Evolutionary conservation across 2,888 invertebrate genomes (phyloP), one percentile per base, ranked within the genome.

Genomic region (Leptopilina syphax): DNA sequence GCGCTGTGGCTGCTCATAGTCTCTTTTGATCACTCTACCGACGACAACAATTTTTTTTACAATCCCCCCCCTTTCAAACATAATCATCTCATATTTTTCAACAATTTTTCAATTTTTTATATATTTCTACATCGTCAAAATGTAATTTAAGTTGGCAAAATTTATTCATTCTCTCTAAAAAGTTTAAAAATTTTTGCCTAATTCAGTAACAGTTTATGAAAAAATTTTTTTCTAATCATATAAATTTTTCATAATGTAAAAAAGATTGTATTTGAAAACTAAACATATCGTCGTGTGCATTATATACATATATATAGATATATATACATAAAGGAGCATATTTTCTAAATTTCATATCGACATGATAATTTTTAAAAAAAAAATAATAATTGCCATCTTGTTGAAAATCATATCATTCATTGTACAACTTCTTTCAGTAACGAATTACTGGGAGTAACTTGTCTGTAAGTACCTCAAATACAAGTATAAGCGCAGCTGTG

Each of bases 1-100:
- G 86, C 95, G 96, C 89, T 98, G 98, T 92, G 98, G 97, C 77
- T 98, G 98, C 92, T 96, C 97, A 93, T 98, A 95, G 91, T 91
- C 85, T 91, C 85, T 57, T 73, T 73, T 57, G 73, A 73, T 73
- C 73, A 73, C 57, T 34, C 27, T 73, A 12, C 57, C 34, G 57
- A 73, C 73, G 57, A 57, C 18, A 57, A 57, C 73, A 73, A 57
- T 73, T 57, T 73, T 50, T 73, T 13, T 73, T 13, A 57, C 57
- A 57, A 5, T 10, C n/a, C 34, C 57, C 5, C 34, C 34, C n/a
- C 57, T 73, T 34, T 57, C 57, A 60, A 18, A 73, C 54, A 57
- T 54, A 57, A 73, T 73, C 73, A 57, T 73, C 27, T 73, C 57
- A 27, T 27, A 73, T 27, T 34, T 65, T 41, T 13, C 65, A 65